Base-by-base conservation (phyloP, 2,888 invertebrate genomes). In the Lutraria lutraria region DNA sequence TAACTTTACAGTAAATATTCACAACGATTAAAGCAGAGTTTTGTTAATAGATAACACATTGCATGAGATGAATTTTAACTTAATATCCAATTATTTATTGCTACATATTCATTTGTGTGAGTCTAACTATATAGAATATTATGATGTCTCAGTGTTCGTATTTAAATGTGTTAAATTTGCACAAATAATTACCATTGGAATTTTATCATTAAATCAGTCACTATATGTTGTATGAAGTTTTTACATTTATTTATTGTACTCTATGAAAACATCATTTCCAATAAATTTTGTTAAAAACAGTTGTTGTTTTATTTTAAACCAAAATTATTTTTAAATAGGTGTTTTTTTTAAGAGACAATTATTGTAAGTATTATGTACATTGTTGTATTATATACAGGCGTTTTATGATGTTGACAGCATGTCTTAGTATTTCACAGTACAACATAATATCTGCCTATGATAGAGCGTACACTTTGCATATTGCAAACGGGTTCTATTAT, bases 191-290 rank as follows among this genome's bases (percentile, higher is more conserved):
- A 25, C 56, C 63, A 25, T 68, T 68, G 25, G 25, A 56, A 68
- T 68, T 25, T 68, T n/a, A 68, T n/a, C 63, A 68, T 68, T 25
- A 21, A 25, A n/a, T 4, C n/a, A 68, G 43, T 68, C 76, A 76
- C 34, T 76, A 8, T 34, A 19, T 76, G 76, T 76, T 76, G 76
- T 76, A 31, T 76, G 15, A 34, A 13, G 76, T 76, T 76, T 76
- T 76, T 16, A 76, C 76, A 76, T 76, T 25, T 76, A 76, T 76
- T 76, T 34, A 76, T 34, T 76, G 76, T 76, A 76, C 76, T 76
- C 76, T 76, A 76, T 76, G 34, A 76, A 76, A 34, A 31, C 76
- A 76, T 76, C 34, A 31, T 76, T 76, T 76, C 31, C 76, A 76
- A 76, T 76, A 76, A 76, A 76, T 34, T 34, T 34, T 76, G 76